Evolutionary conservation across 2,797 vertebrate species (phyloP).

Genomic region (Coregonus suidteri): DNA sequence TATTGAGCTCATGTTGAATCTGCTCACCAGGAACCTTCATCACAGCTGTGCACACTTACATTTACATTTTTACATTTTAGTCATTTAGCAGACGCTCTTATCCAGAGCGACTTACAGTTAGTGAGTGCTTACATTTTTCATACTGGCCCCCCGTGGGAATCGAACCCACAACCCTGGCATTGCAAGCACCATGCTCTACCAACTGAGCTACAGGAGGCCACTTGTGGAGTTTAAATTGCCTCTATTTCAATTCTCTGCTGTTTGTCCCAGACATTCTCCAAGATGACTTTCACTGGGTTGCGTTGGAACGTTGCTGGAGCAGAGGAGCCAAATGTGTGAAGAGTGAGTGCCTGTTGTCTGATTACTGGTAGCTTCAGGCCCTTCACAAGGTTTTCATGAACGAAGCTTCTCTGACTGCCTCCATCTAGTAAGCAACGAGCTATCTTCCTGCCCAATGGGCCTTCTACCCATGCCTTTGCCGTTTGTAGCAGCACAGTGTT

Average conservation of each 20-base stretch:
- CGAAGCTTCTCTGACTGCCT: conserved; percentile 20
- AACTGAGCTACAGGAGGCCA: too few relatives aligned
- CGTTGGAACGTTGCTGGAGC: not conserved
- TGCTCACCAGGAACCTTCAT: conserved; percentile 24
- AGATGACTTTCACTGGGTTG: conserved; percentile 18
- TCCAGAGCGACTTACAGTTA: too few relatives aligned
- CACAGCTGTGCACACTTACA: not conserved
- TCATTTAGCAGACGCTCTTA: too few relatives aligned
- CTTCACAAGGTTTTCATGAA: conserved; percentile 7
- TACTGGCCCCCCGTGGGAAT: too few relatives aligned
- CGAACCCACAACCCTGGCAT: too few relatives aligned
- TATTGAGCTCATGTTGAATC: conserved; percentile 17
- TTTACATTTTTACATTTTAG: too few relatives aligned
- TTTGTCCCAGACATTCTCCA: conserved; percentile 26
- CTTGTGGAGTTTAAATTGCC: conserved; percentile 8
- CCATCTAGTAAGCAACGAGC: conserved; percentile 19
- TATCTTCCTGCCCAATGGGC: not conserved
- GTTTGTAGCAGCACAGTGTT: conserved; percentile 14
- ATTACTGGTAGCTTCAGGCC: conserved; percentile 14
- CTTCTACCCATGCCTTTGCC: not conserved
- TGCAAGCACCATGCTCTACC: too few relatives aligned
- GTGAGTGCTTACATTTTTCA: too few relatives aligned
- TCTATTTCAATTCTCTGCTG: conserved; percentile 30
- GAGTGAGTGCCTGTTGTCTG: conserved; percentile 15
- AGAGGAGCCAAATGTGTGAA: conserved; percentile 25